These are phyloP conservation scores for Pherbina coryleti DNA, from an alignment of 2,888 invertebrate species.

Conservation along the genomic window DNA sequence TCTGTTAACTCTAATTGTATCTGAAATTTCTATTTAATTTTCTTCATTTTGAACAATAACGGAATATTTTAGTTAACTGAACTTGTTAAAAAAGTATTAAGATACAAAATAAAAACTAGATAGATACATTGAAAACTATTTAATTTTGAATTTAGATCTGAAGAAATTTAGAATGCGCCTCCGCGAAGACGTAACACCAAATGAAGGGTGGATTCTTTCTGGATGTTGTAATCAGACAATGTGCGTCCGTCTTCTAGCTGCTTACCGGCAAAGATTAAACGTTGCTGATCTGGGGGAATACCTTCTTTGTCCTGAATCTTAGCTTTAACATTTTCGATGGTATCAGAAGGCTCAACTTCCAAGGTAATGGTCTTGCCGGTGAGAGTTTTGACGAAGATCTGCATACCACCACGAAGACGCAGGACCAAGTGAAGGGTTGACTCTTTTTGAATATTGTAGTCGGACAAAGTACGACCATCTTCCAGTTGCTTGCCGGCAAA, in stretches of 20 bases:
- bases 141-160: slow-evolving; percentile 47
- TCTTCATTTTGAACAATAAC: background rate
- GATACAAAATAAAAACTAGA: slow-evolving; percentile 49
- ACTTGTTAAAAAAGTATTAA: slow-evolving; percentile 35
- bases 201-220: too few relatives aligned
- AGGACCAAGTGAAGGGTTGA: slow-evolving; percentile 50
- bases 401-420: slow-evolving; percentile 52
- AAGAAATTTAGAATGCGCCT: slow-evolving; percentile 48
- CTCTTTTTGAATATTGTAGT: slow-evolving; percentile 52
- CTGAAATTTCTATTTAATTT: slow-evolving; percentile 23
- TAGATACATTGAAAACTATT: slow-evolving; percentile 49
- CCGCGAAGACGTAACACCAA: slow-evolving; percentile 53
- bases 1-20: slow-evolving; percentile 27
- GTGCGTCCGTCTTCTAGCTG: too few relatives aligned
- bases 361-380: slow-evolving; percentile 51
- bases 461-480: slow-evolving; percentile 50
- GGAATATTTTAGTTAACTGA: slow-evolving; percentile 22
- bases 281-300: too few relatives aligned
- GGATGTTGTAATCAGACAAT: too few relatives aligned
- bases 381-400: slow-evolving; percentile 50
- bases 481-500: slow-evolving; percentile 52
- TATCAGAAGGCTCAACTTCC: too few relatives aligned
- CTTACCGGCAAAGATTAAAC: too few relatives aligned
- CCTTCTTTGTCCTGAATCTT: too few relatives aligned
- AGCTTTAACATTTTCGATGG: too few relatives aligned